A percentile compares a stretch with the other conserved stretches of the same genome.
Conservation (phyloP, 2,113 vertebrate genomes). For the Madoqua kirkii region DNA sequence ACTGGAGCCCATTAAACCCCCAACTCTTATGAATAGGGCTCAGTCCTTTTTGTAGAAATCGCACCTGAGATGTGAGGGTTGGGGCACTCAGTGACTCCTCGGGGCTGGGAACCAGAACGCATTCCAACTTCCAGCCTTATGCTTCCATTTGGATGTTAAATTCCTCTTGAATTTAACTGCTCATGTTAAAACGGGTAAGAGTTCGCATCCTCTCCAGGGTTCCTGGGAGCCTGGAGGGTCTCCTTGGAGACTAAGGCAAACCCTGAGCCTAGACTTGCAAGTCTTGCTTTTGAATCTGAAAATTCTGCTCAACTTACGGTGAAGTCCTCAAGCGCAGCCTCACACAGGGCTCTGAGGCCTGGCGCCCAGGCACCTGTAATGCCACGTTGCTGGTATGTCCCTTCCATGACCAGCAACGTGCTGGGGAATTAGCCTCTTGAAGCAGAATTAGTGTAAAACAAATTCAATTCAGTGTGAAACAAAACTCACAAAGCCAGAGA, state of each 20-base stretch:
- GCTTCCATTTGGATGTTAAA: neutral
- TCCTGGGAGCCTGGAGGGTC: neutral
- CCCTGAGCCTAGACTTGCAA: neutral
- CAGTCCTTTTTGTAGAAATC: neutral
- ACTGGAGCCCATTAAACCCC: neutral
- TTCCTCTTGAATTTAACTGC: neutral
- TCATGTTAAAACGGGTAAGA: neutral
- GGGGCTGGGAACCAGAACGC: neutral
- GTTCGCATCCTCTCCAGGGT: neutral
- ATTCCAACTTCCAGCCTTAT: fast-evolving
- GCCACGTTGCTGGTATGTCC: neutral
- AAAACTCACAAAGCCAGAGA: neutral
- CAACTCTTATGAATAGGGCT: neutral
- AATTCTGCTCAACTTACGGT: neutral
- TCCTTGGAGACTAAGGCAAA: neutral
- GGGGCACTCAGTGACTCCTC: neutral
- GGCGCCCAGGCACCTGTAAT: neutral
- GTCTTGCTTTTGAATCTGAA: neutral
- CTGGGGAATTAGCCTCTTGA: neutral
- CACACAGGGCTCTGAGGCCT: neutral
- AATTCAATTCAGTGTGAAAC: neutral
- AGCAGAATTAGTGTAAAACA: neutral
- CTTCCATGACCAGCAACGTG: neutral
- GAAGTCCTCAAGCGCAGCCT: neutral
- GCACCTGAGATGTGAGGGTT: too few relatives aligned